Conservation (phyloP, 1,140 invertebrate species). For the Camponotus pennsylvanicus region DNA sequence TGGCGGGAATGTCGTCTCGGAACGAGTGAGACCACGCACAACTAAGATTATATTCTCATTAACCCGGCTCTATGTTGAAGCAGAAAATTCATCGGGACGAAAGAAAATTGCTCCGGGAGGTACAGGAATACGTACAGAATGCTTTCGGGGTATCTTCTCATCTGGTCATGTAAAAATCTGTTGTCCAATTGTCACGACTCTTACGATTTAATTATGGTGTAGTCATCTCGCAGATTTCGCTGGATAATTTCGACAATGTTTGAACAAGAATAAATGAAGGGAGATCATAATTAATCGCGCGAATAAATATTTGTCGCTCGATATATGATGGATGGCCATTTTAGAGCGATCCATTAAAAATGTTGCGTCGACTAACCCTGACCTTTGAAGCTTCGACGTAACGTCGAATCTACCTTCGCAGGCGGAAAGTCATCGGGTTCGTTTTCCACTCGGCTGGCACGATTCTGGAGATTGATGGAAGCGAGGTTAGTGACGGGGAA, state of each 20-base stretch:
- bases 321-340: background rate
- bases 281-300: background rate
- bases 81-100: constrained; percentile 71
- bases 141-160: constrained; percentile 31
- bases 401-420: constrained; percentile 57
- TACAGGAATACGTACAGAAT: constrained; percentile 43
- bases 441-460: constrained; percentile 73
- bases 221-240: background rate
- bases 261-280: background rate
- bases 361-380: background rate
- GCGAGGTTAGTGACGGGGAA: constrained; percentile 71
- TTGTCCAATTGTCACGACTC: background rate
- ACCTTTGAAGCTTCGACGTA: constrained; percentile 50
- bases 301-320: background rate
- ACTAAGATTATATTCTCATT: constrained; percentile 83
- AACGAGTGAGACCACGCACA: constrained; percentile 80
- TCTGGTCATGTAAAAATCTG: constrained; percentile 12
- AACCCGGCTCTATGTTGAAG: constrained; percentile 68
- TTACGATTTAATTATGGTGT: background rate
- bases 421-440: constrained; percentile 72
- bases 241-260: background rate
- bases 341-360: background rate
- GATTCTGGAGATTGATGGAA: constrained; percentile 74
- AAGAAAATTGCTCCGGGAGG: constrained; percentile 66
- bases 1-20: constrained; percentile 70